Evolutionary conservation across 2,113 vertebrate genomes (phyloP).

Genomic region (Cinclus mexicanus): DNA sequence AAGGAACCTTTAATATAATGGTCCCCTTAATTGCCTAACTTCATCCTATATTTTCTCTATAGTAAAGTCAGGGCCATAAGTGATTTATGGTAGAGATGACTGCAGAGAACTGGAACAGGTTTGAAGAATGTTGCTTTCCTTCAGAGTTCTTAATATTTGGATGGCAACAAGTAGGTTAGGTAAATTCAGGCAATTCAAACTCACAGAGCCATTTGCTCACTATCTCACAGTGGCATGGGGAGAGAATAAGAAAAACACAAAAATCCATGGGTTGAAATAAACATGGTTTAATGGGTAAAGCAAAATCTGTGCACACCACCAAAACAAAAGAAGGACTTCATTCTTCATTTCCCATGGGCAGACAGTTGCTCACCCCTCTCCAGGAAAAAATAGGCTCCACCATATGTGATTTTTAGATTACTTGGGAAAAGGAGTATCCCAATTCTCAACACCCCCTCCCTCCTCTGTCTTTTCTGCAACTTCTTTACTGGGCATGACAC

Average conservation of each 20-base stretch:
- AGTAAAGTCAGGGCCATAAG: background rate
- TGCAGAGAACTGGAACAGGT: background rate
- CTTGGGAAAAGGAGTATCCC: background rate
- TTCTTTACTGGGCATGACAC: background rate
- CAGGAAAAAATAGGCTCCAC: background rate
- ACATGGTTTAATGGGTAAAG: background rate
- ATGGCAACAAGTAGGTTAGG: background rate
- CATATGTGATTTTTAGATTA: fast-evolving
- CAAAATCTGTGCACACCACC: background rate
- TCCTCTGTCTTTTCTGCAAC: background rate
- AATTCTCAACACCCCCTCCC: background rate
- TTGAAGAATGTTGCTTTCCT: background rate
- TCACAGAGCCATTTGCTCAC: background rate
- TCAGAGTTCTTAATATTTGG: background rate
- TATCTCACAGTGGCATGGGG: fast-evolving
- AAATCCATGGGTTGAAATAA: background rate
- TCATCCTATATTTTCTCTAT: background rate
- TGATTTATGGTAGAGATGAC: background rate
- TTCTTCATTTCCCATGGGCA: background rate
- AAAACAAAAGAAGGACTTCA: background rate
- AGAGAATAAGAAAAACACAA: background rate
- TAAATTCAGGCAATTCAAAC: background rate
- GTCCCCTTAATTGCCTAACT: background rate
- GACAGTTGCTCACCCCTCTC: background rate
- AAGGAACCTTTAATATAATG: background rate